These are phyloP conservation scores for Halocaridina rubra DNA, from an alignment of 2,888 invertebrate genomes.

Conservation along the genomic window DNA sequence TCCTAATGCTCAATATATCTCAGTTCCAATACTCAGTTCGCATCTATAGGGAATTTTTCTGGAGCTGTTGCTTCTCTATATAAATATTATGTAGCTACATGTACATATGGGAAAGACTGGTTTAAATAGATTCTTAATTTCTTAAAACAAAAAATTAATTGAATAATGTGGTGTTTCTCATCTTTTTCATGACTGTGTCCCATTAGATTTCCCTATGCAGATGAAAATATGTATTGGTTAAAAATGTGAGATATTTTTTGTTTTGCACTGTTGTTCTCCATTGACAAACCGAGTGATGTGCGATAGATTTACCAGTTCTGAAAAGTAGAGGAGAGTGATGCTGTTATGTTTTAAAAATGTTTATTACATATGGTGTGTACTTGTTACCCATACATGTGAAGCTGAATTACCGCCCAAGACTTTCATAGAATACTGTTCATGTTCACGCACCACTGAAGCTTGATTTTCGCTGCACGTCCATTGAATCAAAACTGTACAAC, in stretches of 20 bases:
- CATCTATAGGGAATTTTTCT: slow-evolving; percentile 25
- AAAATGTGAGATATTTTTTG: neutral
- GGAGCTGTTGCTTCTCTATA: slow-evolving; percentile 21
- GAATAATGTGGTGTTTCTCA: neutral
- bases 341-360: slow-evolving; percentile 37
- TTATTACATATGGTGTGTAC: slow-evolving; percentile 36
- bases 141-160: neutral
- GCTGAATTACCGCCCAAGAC: slow-evolving; percentile 28
- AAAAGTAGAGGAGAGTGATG: slow-evolving; percentile 6
- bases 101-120: neutral
- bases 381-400: slow-evolving; percentile 33
- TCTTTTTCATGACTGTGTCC: neutral
- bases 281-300: neutral
- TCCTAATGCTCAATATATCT: slow-evolving; percentile 54
- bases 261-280: neutral
- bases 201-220: neutral
- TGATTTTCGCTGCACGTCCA: slow-evolving; percentile 29
- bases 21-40: slow-evolving; percentile 48
- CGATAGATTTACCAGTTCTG: neutral
- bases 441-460: slow-evolving; percentile 35
- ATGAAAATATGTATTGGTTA: neutral
- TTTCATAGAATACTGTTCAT: slow-evolving; percentile 24
- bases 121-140: neutral
- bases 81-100: slow-evolving; percentile 12
- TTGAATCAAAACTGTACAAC: slow-evolving; percentile 43